Base-by-base conservation (phyloP, 1,140 invertebrate genomes). In the Periplaneta americana region DNA sequence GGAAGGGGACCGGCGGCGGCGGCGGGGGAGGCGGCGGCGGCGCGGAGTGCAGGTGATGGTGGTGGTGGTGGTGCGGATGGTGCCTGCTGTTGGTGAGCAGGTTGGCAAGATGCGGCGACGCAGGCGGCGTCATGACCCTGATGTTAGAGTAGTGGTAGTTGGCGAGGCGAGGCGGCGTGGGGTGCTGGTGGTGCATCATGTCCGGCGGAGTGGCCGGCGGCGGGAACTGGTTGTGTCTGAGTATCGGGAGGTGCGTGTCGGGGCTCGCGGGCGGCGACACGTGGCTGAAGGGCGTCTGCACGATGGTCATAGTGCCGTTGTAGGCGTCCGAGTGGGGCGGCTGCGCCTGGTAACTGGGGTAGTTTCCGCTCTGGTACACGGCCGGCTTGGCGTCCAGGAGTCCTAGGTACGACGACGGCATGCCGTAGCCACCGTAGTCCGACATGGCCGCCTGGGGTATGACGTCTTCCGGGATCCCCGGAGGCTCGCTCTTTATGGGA, bases 191-290 rank as follows among this genome's bases (percentile, higher is more conserved):
- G 22, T 66, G 39, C 79, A 80, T 31, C 76, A 78, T n/a, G 34
- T 57, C 32, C 18, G 89, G 18, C 17, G 36, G 82, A 66, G 48
- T 79, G 32, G 82, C 83, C 22, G 78, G 75, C n/a, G 81, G 66
- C 22, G 81, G 82, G 81, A 66, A 80, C 78, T 80, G 78, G 39
- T 34, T 78, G 31, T 82, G 82, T 37, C 34, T 76, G 33, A 31
- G 77, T 15, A 39, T 37, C 11, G n/a, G 76, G 3, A 57, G 39
- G 35, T 13, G 78, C 1, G 36, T 37, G 78, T 90, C 89, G 28
- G 90, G 90, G 75, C 89, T 90, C 31, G 89, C 89, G 11, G 90
- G 90, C 17, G 90, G 90, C 4, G 90, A 90, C 82, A 91, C 87
- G 86, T 89, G 85, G 80, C 80, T 85, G 78, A 85, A 85, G 10